Percentiles rank a stretch among this genome's conserved stretches.
phyloP scores from a whole-genome alignment of 92 coral and sea anemone species.

The Palythoa grandis region DNA sequence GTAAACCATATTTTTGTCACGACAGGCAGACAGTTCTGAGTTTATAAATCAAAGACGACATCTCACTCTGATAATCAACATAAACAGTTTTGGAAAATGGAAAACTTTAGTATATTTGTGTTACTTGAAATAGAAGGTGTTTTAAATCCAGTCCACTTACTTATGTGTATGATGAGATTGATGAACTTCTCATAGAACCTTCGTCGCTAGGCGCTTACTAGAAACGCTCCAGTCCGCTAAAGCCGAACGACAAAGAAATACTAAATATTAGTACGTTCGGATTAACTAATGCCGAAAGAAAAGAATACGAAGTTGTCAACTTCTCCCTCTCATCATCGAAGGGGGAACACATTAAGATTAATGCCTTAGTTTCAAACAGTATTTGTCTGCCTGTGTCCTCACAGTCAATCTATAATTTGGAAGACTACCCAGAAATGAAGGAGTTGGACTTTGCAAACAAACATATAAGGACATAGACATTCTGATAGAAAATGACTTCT shows the following conservation, averaged over 20 bases:
- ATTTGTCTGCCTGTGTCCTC: background rate
- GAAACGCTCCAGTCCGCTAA: conserved; percentile 4
- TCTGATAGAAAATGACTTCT: conserved; percentile 6
- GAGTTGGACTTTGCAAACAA: conserved; percentile 8
- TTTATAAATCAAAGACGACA: too few relatives aligned
- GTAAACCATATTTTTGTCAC: too few relatives aligned
- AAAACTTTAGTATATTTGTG: too few relatives aligned
- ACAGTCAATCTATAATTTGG: conserved; percentile 1
- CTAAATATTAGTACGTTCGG: conserved; percentile 13
- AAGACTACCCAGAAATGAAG: conserved; percentile 11
- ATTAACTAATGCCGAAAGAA: conserved; percentile 1
- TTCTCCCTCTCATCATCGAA: background rate
- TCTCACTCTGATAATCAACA: too few relatives aligned
- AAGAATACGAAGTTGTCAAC: conserved; percentile 1
- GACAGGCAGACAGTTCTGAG: too few relatives aligned
- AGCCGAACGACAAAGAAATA: conserved; percentile 6
- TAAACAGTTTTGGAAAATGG: too few relatives aligned
- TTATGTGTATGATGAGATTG: too few relatives aligned
- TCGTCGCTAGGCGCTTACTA: background rate
- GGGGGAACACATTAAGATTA: background rate
- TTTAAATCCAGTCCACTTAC: too few relatives aligned
- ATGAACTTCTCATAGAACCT: background rate
- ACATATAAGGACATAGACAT: conserved; percentile 8
- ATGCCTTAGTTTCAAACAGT: background rate
- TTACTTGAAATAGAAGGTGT: too few relatives aligned